Percentiles rank a stretch among this genome's conserved stretches.
phyloP scores from a whole-genome alignment of 2,888 invertebrate genomes.

The Aphodius sticticus region DNA sequence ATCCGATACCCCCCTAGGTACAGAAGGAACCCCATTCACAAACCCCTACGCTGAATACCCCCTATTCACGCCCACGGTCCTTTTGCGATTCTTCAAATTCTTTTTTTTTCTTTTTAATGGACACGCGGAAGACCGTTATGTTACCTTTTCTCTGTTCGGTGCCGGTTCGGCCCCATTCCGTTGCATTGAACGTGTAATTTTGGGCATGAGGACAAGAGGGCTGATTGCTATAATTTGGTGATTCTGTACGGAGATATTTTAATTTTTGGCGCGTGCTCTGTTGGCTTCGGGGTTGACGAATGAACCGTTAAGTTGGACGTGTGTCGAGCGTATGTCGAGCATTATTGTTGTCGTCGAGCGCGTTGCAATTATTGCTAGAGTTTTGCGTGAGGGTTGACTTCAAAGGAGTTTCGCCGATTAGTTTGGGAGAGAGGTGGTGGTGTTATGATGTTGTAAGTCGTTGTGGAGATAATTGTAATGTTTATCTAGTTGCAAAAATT shows the following conservation, averaged over 20 bases:
- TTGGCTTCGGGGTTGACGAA: slow-evolving; percentile 13
- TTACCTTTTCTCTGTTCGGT: slow-evolving; percentile 28
- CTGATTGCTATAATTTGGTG: slow-evolving; percentile 58
- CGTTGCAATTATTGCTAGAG: not conserved
- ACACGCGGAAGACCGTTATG: slow-evolving; percentile 18
- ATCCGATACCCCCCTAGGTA: slow-evolving; percentile 52
- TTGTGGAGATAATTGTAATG: too few species aligned
- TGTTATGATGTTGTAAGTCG: too few species aligned
- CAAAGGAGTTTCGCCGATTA: not conserved
- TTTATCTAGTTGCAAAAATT: too few species aligned
- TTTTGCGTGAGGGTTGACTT: not conserved
- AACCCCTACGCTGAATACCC: not conserved
- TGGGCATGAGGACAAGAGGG: slow-evolving; percentile 32
- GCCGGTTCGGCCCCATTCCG: slow-evolving; percentile 10
- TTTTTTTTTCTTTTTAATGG: slow-evolving; percentile 14
- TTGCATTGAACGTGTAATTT: slow-evolving; percentile 54
- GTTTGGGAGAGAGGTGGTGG: not conserved
- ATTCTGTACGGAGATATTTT: slow-evolving; percentile 56
- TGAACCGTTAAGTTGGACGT: not conserved
- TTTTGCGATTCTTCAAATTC: slow-evolving; percentile 27
- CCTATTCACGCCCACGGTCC: slow-evolving; percentile 25
- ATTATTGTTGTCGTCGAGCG: not conserved
- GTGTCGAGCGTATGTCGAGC: not conserved
- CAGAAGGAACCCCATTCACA: slow-evolving; percentile 19
- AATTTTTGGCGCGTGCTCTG: slow-evolving; percentile 57